Conservation (phyloP, 2,113 vertebrate genomes). For the Pelobates fuscus region DNA sequence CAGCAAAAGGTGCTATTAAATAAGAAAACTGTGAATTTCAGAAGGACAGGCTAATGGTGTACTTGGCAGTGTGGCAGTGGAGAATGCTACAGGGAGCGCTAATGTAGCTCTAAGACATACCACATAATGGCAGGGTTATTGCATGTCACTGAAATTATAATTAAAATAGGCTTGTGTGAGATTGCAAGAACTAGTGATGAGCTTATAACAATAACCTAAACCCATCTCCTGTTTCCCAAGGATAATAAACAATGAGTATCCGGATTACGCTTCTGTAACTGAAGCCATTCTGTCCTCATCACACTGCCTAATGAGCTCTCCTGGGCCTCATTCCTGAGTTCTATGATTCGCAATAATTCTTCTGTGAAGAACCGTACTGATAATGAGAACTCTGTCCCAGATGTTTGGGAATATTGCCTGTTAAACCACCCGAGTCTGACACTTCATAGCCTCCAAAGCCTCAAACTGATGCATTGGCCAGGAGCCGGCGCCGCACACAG, state of each 20-base stretch:
- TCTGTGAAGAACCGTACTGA: constrained; percentile 29
- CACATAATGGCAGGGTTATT: too few species aligned
- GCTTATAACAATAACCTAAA: background rate
- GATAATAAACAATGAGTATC: constrained; percentile 37
- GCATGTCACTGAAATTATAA: too few species aligned
- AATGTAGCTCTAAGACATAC: too few species aligned
- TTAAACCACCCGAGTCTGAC: constrained; percentile 37
- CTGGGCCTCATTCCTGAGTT: constrained; percentile 29
- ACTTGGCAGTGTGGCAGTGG: too few species aligned
- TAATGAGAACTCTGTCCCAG: constrained; percentile 36
- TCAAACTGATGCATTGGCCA: constrained; percentile 31
- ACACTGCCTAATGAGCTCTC: constrained; percentile 42
- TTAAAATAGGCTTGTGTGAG: too few species aligned
- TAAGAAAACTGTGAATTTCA: too few species aligned
- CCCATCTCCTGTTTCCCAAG: background rate
- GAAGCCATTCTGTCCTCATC: constrained; percentile 30
- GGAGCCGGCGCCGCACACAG: constrained; percentile 1
- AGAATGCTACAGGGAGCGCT: too few species aligned
- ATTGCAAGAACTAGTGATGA: background rate
- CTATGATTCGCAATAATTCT: constrained; percentile 36
- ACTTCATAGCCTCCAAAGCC: constrained; percentile 26
- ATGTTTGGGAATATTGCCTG: constrained; percentile 35
- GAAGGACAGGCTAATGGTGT: too few species aligned
- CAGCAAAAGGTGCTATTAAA: too few species aligned
- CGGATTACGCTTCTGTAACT: constrained; percentile 30